Conservation (phyloP, 2,113 vertebrate genomes). For the Chinchilla lanigera region DNA sequence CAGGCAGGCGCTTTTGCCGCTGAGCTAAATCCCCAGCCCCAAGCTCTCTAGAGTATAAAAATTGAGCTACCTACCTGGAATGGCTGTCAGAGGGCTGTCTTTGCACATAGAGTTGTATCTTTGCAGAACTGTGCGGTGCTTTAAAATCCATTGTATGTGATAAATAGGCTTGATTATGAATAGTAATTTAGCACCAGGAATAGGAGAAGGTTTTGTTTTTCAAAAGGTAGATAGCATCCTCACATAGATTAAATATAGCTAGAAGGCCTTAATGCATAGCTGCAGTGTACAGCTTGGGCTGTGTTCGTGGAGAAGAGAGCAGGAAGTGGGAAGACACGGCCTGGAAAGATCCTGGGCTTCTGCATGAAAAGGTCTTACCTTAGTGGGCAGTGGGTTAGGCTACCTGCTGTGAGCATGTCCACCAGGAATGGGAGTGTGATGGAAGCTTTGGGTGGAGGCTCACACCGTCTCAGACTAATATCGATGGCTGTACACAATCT, state of each 20-base stretch:
- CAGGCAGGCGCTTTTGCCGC: too few relatives aligned
- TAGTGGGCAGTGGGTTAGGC: not conserved
- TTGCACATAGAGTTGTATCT: not conserved
- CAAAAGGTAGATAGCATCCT: not conserved
- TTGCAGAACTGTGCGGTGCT: not conserved
- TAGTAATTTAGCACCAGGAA: not conserved
- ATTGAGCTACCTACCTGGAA: not conserved
- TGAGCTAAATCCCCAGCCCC: too few relatives aligned
- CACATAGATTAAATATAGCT: not conserved
- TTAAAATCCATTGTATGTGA: not conserved
- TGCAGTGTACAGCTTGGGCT: not conserved
- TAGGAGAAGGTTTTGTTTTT: slow-evolving; percentile 11
- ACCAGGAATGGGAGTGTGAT: not conserved
- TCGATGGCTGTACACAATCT: fast-evolving
- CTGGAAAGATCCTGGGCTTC: not conserved
- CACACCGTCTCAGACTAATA: fast-evolving
- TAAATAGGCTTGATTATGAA: slow-evolving; percentile 56
- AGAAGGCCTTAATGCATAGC: not conserved
- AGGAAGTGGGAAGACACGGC: not conserved
- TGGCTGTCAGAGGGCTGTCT: not conserved
- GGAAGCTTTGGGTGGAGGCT: not conserved
- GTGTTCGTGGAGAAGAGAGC: not conserved
- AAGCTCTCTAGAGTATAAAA: not conserved
- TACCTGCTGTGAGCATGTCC: not conserved
- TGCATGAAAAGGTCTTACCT: not conserved